Evolutionary conservation across 1,140 invertebrate species (phyloP).

Genomic region (Ephestia elutella): DNA sequence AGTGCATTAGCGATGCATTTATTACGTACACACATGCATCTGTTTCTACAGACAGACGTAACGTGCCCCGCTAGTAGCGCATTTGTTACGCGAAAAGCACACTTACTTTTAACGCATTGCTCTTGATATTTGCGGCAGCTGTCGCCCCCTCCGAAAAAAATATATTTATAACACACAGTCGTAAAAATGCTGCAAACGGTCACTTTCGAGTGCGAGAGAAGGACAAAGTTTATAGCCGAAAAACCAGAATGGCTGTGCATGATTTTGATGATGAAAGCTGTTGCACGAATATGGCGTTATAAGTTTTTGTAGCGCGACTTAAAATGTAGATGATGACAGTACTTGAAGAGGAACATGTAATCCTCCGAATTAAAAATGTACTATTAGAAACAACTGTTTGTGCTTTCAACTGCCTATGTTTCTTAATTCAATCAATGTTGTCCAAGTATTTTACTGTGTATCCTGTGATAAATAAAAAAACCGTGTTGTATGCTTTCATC

Average conservation of each 20-base stretch:
- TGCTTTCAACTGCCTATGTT: no score
- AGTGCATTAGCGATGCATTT: conserved; percentile 4
- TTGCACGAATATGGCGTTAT: conserved; percentile 7
- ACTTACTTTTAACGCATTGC: background rate
- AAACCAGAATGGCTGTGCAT: conserved; percentile 13
- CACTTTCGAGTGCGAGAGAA: conserved; percentile 20
- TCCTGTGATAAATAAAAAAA: no score
- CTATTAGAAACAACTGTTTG: no score
- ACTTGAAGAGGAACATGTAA: no score
- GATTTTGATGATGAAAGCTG: conserved; percentile 21
- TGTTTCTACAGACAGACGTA: conserved; percentile 14
- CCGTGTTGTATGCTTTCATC: background rate
- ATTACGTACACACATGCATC: conserved; percentile 15
- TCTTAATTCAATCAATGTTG: no score
- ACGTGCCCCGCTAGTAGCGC: background rate
- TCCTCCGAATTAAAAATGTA: no score
- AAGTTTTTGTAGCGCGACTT: background rate
- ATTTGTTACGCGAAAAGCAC: conserved; percentile 15
- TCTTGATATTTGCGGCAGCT: conserved; percentile 11
- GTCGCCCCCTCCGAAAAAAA: conserved; percentile 15
- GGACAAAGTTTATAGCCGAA: conserved; percentile 19
- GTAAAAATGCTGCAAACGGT: conserved; percentile 14
- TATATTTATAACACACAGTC: conserved; percentile 12
- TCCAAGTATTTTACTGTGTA: no score
- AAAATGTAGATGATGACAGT: background rate